Conservation (phyloP, 2,888 invertebrate genomes). For the Eutolmus rufibarbis region DNA sequence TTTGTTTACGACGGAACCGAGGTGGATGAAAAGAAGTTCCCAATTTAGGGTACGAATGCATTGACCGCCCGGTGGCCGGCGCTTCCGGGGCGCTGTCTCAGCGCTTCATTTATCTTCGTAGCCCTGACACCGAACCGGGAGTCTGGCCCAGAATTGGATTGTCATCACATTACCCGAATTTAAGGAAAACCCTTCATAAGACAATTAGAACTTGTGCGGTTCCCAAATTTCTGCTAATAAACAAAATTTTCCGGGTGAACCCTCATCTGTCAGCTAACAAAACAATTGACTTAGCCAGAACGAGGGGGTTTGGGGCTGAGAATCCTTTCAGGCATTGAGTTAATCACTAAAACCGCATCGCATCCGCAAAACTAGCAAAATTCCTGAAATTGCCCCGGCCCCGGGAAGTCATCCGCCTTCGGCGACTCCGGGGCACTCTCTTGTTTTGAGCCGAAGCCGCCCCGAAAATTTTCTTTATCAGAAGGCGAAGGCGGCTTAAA, state of each 20-base stretch:
- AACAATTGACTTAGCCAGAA: conserved; percentile 36
- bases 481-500: neutral
- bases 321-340: conserved; percentile 34
- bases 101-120: neutral
- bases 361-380: conserved; percentile 37
- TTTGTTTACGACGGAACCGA: neutral
- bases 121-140: neutral
- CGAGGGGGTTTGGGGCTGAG: neutral
- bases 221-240: conserved; percentile 26
- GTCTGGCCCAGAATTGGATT: neutral
- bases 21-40: neutral
- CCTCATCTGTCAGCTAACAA: conserved; percentile 39
- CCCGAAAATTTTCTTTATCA: conserved; percentile 15
- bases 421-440: neutral
- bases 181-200: conserved; percentile 2
- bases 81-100: neutral
- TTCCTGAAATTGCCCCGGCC: conserved; percentile 19
- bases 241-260: conserved; percentile 28
- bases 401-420: neutral
- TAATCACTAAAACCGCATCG: conserved; percentile 39
- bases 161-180: conserved; percentile 23
- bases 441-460: neutral
- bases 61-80: neutral
- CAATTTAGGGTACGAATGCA: neutral
- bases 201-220: conserved; percentile 6